These are phyloP conservation scores for Galagoides demidoff DNA, from an alignment of 2,797 vertebrate genomes.

Conservation along the genomic window DNA sequence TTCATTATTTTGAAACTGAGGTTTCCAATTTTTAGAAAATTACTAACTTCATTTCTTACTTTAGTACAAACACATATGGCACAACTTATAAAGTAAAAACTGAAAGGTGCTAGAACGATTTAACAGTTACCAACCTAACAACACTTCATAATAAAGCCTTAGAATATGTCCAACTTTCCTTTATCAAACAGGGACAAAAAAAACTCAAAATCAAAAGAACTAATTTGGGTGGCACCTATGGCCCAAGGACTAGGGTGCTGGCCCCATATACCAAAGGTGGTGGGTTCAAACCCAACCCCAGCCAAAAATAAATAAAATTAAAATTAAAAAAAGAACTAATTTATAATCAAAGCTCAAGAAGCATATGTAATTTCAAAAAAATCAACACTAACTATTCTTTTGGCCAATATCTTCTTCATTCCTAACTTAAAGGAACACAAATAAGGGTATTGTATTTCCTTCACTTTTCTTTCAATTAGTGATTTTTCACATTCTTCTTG, in stretches of 20 bases:
- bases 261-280: too few relatives aligned
- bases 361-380: constrained; percentile 39
- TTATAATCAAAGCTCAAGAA: constrained; percentile 16
- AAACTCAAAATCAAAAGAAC: constrained; percentile 11
- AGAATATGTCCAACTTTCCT: constrained; percentile 4
- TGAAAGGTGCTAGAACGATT: background rate
- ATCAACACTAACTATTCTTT: constrained; percentile 47
- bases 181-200: background rate
- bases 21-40: background rate
- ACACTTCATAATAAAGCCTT: constrained; percentile 20
- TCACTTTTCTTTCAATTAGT: constrained; percentile 7
- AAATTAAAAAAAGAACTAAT: background rate
- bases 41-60: background rate
- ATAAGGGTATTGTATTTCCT: background rate
- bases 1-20: constrained; percentile 56
- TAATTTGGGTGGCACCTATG: background rate
- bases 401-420: constrained; percentile 38
- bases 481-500: constrained; percentile 52
- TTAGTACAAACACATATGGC: background rate
- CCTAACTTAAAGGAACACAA: background rate
- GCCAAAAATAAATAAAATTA: too few relatives aligned
- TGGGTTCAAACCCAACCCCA: too few relatives aligned
- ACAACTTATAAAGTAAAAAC: constrained; percentile 31
- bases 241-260: too few relatives aligned
- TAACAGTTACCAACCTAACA: background rate